Conservation (phyloP, 2,113 vertebrate species). For the Acanthochromis polyacanthus region DNA sequence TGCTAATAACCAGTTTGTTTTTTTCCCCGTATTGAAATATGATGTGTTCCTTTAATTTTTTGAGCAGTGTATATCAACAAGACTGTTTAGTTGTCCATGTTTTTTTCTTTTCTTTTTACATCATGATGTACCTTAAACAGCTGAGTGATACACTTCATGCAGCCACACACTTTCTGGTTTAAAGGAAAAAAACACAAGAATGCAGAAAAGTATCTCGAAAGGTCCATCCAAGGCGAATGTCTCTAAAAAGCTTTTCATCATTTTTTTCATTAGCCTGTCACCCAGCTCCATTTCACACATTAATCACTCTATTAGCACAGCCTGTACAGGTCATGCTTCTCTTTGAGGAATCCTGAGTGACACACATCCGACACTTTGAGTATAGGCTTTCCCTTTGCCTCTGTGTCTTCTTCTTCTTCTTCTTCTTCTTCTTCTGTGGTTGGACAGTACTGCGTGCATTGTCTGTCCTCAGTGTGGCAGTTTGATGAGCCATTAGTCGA, state of each 20-base stretch:
- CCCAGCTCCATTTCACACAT: neutral
- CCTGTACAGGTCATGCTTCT: conserved; percentile 25
- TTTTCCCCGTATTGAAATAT: too few relatives aligned
- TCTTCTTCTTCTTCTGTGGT: conserved; percentile 52
- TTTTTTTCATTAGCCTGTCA: neutral
- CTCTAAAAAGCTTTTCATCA: neutral
- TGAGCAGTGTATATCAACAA: too few relatives aligned
- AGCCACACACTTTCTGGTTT: too few relatives aligned
- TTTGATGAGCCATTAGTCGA: conserved; percentile 76
- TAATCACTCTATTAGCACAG: conserved; percentile 2
- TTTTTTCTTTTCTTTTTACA: too few relatives aligned
- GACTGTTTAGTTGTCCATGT: too few relatives aligned
- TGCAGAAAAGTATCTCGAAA: neutral
- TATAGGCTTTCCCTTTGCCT: conserved; percentile 46
- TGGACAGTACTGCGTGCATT: conserved; percentile 44
- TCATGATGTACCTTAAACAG: too few relatives aligned
- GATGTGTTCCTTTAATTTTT: too few relatives aligned
- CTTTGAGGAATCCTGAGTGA: conserved; percentile 62
- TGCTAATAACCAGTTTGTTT: too few relatives aligned
- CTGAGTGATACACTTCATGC: too few relatives aligned
- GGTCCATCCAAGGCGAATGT: neutral
- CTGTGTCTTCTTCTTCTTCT: conserved; percentile 36
- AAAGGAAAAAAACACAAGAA: too few relatives aligned
- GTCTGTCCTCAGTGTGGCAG: conserved; percentile 66
- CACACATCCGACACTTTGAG: conserved; percentile 58